phyloP scores from a whole-genome alignment of 2,113 vertebrate species.

The Engraulis encrasicolus region DNA sequence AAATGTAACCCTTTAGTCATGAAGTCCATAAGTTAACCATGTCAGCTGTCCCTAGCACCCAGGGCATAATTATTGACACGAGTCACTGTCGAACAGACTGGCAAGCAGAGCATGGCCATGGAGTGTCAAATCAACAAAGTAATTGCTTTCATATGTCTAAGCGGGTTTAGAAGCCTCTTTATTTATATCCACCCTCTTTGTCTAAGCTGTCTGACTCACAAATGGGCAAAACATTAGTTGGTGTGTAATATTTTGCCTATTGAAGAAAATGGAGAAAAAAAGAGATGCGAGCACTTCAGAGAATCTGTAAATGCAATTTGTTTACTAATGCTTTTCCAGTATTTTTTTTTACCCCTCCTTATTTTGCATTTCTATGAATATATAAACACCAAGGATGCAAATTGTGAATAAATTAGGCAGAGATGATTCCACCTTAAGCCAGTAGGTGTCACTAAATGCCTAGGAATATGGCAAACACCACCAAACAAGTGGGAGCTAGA shows the following conservation, averaged over 20 bases:
- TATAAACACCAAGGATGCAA: constrained; percentile 39
- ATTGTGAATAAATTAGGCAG: constrained; percentile 31
- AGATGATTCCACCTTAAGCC: constrained; percentile 20
- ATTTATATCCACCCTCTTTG: too few relatives aligned
- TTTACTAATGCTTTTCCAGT: constrained; percentile 37
- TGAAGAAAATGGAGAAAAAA: constrained; percentile 5
- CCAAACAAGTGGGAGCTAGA: too few relatives aligned
- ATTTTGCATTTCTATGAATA: constrained; percentile 47
- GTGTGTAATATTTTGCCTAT: too few relatives aligned
- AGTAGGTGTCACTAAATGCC: constrained; percentile 68
- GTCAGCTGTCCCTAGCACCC: neutral
- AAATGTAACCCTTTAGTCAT: neutral
- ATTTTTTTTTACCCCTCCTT: constrained; percentile 31
- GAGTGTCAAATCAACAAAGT: constrained; percentile 17
- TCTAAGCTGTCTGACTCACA: too few relatives aligned
- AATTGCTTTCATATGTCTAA: constrained; percentile 18
- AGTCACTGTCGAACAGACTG: neutral
- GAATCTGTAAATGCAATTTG: constrained; percentile 40
- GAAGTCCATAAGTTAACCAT: neutral
- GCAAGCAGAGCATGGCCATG: neutral
- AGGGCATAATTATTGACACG: neutral
- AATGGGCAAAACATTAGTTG: too few relatives aligned
- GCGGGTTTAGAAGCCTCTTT: too few relatives aligned
- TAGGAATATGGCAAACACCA: constrained; percentile 39
- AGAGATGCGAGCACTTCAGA: constrained; percentile 4